Evolutionary conservation across 2,888 invertebrate species (phyloP).

Genomic region (Protonemura montana): DNA sequence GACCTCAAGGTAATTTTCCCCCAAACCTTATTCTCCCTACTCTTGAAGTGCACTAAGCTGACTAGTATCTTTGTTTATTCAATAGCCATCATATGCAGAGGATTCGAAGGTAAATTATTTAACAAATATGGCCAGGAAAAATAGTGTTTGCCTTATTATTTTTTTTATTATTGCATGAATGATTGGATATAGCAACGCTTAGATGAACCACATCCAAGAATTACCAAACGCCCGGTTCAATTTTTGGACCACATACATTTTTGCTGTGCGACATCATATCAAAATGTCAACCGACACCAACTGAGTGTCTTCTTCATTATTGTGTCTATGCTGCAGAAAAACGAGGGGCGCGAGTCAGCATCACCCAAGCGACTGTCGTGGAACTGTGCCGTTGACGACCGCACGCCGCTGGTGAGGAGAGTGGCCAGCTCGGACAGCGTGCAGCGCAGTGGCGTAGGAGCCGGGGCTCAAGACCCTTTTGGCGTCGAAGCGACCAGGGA

Average conservation of each 20-base stretch:
- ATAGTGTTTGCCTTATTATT: too few relatives aligned
- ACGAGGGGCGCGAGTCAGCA: conserved; percentile 61
- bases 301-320: neutral
- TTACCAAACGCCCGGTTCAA: too few relatives aligned
- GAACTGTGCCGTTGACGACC: conserved; percentile 60
- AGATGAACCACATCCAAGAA: too few relatives aligned
- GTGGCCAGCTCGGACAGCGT: conserved; percentile 46
- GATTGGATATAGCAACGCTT: too few relatives aligned
- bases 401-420: conserved; percentile 23
- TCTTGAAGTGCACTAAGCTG: neutral
- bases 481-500: conserved; percentile 14
- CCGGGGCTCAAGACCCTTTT: conserved; percentile 43
- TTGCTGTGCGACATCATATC: too few relatives aligned
- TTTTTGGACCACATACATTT: too few relatives aligned
- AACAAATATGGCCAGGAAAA: too few relatives aligned
- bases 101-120: neutral
- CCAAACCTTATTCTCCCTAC: too few relatives aligned
- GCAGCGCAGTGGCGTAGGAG: conserved; percentile 48
- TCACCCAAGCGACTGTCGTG: conserved; percentile 70
- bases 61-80: neutral
- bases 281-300: too few relatives aligned
- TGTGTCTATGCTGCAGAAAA: conserved; percentile 58
- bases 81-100: neutral
- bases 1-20: conserved; percentile 61
- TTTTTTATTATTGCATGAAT: too few relatives aligned